Conservation (phyloP, 2,113 vertebrate genomes). For the Hoplias malabaricus region DNA sequence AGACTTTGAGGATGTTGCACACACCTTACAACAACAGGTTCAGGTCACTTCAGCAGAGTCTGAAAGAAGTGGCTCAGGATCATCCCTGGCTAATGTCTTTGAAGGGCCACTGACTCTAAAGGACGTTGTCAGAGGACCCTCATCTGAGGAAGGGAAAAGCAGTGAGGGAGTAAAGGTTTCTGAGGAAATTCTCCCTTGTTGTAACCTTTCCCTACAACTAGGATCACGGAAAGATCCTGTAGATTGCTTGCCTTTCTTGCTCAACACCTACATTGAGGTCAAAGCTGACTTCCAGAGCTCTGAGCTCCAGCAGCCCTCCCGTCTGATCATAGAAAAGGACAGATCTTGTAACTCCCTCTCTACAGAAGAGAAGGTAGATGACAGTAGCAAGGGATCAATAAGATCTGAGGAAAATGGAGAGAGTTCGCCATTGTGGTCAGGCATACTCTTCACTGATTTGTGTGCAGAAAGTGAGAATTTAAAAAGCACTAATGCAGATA, state of each 20-base stretch:
- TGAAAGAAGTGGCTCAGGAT: neutral
- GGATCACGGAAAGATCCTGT: conserved; percentile 7
- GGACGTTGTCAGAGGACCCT: neutral
- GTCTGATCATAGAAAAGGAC: conserved; percentile 7
- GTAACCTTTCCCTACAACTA: conserved; percentile 9
- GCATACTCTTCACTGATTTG: neutral
- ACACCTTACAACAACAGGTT: neutral
- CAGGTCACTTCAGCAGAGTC: neutral
- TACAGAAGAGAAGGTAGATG: neutral
- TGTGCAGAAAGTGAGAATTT: neutral
- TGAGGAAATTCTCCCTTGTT: neutral
- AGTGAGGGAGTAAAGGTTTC: neutral
- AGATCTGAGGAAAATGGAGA: conserved; percentile 19
- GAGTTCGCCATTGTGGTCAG: neutral
- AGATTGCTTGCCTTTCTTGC: conserved; percentile 8
- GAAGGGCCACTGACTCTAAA: neutral
- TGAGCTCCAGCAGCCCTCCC: conserved; percentile 27
- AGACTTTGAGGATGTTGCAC: conserved; percentile 5
- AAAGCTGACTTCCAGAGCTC: conserved; percentile 17
- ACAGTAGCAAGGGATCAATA: neutral
- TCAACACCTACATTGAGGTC: neutral
- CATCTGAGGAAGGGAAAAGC: neutral
- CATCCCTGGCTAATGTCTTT: too few species aligned
- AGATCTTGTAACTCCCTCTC: conserved; percentile 13
- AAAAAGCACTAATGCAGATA: neutral